Evolutionary conservation across 2,797 vertebrate species (phyloP).

Genomic region (Syncerus caffer): DNA sequence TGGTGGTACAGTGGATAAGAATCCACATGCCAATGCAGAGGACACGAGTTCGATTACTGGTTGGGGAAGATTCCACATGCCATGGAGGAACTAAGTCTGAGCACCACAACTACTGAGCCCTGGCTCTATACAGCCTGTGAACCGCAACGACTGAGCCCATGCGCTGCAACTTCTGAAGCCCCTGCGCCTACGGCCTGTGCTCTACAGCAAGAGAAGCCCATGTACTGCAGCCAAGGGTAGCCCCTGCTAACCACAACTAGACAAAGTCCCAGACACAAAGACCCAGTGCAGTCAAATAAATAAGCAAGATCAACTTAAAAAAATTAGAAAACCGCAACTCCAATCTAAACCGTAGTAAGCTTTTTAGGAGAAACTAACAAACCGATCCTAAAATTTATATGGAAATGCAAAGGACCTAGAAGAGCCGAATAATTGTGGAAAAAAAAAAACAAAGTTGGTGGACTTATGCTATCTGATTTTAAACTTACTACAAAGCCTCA

Average conservation of each 20-base stretch:
- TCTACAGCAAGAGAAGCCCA: not conserved
- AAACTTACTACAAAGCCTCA: not conserved
- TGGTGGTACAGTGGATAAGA: not conserved
- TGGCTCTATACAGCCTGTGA: not conserved
- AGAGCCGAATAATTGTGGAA: not conserved
- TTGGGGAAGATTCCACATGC: not conserved
- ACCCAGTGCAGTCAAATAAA: not conserved
- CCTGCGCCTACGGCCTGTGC: accelerated
- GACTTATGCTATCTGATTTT: not conserved
- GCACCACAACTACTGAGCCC: not conserved
- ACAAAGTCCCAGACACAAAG: not conserved
- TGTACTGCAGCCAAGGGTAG: not conserved
- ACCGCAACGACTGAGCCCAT: accelerated
- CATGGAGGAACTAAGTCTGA: not conserved
- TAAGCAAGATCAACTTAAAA: not conserved
- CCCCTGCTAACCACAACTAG: not conserved
- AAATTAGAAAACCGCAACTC: not conserved
- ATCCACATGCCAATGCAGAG: not conserved
- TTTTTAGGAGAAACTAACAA: not conserved
- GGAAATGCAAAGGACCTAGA: not conserved
- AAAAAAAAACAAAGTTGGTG: not conserved
- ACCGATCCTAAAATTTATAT: not conserved
- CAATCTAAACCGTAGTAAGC: not conserved
- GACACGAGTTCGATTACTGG: not conserved
- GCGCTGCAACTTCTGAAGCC: not conserved